Evolutionary conservation across 1,140 invertebrate genomes (phyloP), one percentile per base, ranked within the genome.

Genomic region (Drosophila nebulosa): DNA sequence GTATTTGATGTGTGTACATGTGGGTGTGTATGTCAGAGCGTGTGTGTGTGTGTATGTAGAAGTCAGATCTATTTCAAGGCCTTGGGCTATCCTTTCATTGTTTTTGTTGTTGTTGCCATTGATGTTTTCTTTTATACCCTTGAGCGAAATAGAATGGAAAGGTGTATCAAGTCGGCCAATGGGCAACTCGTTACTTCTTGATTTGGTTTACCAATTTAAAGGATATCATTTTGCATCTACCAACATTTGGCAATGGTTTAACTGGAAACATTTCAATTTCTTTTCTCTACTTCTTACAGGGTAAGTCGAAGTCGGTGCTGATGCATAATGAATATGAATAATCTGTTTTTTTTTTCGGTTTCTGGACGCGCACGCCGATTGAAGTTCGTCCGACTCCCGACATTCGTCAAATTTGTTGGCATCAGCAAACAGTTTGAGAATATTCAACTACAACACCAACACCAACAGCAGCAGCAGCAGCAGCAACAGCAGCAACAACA

Each of bases 341-440:
- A 36, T 71, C 61, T 74, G 26, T 74, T 74, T 68, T 57, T 39
- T 63, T 77, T 58, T 52, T 53, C 26, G 26, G 21, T 26, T 62
- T 36, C 52, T 35, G 58, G 46, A 64, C 65, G 67, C 67, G 79
- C 69, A 60, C 69, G 70, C 52, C 88, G 77, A 90, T 90, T 90
- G 88, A 90, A 90, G 88, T 90, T 90, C 83, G 89, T 70, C 81
- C 81, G 80, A 83, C 69, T 63, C 66, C 66, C 77, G 78, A 79
- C 85, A 78, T 90, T 90, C 84, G 83, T 90, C 88, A 90, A 79
- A 74, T 80, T 76, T 88, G 89, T 90, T 89, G 84, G 84, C 84
- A 89, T 88, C 84, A 88, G 84, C 84, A 88, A 88, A 79, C 78
- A 85, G 67, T 78, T 81, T 65, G 63, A 74, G 71, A 75, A 74